Evolutionary conservation across 2,797 vertebrate species (phyloP).

Genomic region (Danio tinwini): DNA sequence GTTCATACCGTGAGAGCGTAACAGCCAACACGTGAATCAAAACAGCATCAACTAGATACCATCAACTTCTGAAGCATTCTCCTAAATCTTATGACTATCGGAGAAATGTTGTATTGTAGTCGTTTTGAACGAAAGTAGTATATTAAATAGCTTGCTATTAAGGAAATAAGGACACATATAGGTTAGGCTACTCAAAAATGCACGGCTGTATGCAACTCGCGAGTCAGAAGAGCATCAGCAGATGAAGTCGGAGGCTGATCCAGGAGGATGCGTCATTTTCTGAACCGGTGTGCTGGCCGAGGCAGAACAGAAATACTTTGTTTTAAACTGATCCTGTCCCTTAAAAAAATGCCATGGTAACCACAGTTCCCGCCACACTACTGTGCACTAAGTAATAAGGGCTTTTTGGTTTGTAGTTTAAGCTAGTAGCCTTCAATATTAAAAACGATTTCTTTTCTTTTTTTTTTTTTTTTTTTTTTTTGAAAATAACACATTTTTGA

Average conservation of each 20-base stretch:
- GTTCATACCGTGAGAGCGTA: background rate
- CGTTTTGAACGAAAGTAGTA: background rate
- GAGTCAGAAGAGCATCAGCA: slow-evolving; percentile 30
- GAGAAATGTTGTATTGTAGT: background rate
- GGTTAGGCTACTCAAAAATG: background rate
- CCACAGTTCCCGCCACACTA: background rate
- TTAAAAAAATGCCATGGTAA: background rate
- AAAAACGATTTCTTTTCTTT: background rate
- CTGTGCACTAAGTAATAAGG: background rate
- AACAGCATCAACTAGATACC: slow-evolving; percentile 2
- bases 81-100: background rate
- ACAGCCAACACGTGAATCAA: slow-evolving; percentile 30
- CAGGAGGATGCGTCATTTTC: slow-evolving; percentile 45
- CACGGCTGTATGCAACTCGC: slow-evolving; percentile 5
- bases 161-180: background rate
- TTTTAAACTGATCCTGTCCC: background rate
- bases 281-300: slow-evolving; percentile 2
- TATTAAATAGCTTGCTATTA: background rate
- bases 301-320: slow-evolving; percentile 17
- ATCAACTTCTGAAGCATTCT: slow-evolving; percentile 36
- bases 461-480: too few relatives aligned
- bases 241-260: slow-evolving; percentile 23
- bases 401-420: background rate
- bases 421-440: background rate
- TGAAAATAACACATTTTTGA: background rate